Evolutionary conservation across 1,140 invertebrate species (phyloP).

Genomic region (Cataglyphis hispanica): DNA sequence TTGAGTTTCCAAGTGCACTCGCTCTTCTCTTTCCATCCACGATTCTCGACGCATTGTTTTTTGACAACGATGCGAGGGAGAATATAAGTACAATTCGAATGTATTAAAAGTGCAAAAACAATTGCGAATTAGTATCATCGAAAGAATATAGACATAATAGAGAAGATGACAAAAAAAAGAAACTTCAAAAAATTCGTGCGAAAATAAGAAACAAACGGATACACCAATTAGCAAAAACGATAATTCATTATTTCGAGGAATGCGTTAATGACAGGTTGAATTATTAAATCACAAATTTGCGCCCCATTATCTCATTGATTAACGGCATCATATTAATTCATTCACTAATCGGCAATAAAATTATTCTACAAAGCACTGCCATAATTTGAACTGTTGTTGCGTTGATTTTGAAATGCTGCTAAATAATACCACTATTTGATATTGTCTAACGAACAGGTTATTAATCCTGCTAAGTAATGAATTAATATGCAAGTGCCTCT

Average conservation of each 20-base stretch:
- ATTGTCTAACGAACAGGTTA: conserved; percentile 43
- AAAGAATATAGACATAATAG: not conserved
- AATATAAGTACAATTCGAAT: not conserved
- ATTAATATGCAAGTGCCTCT: conserved; percentile 37
- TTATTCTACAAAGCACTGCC: conserved; percentile 85
- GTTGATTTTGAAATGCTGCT: conserved; percentile 79
- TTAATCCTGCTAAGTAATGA: conserved; percentile 55
- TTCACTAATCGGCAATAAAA: conserved; percentile 82
- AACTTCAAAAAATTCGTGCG: not conserved
- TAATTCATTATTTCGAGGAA: conserved; percentile 6
- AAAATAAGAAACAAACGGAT: not conserved
- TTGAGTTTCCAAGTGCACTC: conserved; percentile 5
- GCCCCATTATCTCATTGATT: conserved; percentile 56
- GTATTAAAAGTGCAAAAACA: not conserved
- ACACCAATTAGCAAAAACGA: conserved; percentile 14
- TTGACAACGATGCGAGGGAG: conserved; percentile 2
- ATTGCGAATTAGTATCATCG: not conserved
- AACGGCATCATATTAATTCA: conserved; percentile 71
- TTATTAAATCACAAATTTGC: conserved; percentile 24
- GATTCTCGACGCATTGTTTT: not conserved
- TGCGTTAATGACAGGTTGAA: conserved; percentile 17
- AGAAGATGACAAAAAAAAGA: not conserved
- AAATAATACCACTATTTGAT: conserved; percentile 65
- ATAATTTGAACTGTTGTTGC: conserved; percentile 80
- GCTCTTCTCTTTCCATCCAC: conserved; percentile 49